Evolutionary conservation across 1,140 invertebrate species (phyloP).

Genomic region (Archegozetes longisetosus): DNA sequence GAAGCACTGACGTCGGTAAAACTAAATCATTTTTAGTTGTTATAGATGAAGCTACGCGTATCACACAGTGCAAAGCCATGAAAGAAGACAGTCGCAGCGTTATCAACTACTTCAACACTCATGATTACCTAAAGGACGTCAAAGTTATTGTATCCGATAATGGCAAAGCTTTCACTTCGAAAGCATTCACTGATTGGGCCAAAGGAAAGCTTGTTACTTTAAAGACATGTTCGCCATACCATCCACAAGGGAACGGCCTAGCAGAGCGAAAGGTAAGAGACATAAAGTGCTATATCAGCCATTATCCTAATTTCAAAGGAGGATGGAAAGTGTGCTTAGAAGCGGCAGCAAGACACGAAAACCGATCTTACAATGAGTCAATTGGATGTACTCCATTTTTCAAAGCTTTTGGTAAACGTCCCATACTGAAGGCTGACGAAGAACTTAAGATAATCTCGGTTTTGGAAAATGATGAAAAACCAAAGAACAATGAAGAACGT

Average conservation of each 20-base stretch:
- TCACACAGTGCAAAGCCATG: background rate
- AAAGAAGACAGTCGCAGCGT: background rate
- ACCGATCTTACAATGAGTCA: background rate
- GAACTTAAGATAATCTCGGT: background rate
- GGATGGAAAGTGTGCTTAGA: background rate
- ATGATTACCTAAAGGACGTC: no score
- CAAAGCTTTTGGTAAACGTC: background rate
- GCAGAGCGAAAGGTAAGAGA: background rate
- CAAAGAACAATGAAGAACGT: no score
- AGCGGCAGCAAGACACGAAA: background rate
- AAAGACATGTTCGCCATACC: background rate
- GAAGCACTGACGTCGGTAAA: background rate
- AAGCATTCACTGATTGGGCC: background rate
- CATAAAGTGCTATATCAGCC: background rate
- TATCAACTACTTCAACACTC: background rate
- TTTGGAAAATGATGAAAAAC: no score
- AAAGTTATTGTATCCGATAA: background rate
- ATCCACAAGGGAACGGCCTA: slow-evolving; percentile 1
- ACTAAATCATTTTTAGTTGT: slow-evolving; percentile 3
- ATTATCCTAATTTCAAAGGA: background rate
- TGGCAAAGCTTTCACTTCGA: background rate
- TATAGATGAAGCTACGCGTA: slow-evolving; percentile 2
- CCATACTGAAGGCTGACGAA: background rate
- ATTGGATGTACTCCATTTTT: background rate
- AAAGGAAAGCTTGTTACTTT: background rate